phyloP scores from a whole-genome alignment of 2,888 invertebrate genomes.

The Nymphalis c-album region DNA sequence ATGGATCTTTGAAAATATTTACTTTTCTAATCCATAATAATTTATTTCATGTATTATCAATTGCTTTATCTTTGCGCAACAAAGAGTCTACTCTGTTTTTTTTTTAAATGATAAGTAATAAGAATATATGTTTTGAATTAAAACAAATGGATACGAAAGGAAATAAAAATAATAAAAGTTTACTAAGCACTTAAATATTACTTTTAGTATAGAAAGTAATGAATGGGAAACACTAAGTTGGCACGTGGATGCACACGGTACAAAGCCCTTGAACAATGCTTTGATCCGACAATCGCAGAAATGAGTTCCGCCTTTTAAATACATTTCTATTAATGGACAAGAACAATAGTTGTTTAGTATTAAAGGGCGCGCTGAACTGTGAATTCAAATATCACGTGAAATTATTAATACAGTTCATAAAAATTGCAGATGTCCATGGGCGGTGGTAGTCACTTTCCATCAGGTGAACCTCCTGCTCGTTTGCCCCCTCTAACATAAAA shows the following conservation, averaged over 20 bases:
- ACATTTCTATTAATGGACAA: conserved; percentile 2
- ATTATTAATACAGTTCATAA: background rate
- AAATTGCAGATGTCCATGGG: too few species aligned
- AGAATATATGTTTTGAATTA: too few species aligned
- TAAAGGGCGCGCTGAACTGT: background rate
- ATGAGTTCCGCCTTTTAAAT: conserved; percentile 41
- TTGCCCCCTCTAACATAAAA: too few species aligned
- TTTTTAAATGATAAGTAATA: too few species aligned
- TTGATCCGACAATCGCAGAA: conserved; percentile 60
- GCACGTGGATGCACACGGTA: conserved; percentile 22
- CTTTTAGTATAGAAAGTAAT: background rate
- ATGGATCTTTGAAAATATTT: too few species aligned
- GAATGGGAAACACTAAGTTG: conserved; percentile 13
- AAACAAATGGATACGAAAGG: background rate
- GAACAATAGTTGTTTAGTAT: background rate
- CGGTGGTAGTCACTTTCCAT: too few species aligned
- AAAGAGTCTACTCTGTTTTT: too few species aligned
- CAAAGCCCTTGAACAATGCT: conserved; percentile 33
- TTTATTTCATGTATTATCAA: too few species aligned
- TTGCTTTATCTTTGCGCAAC: too few species aligned
- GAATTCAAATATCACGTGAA: conserved; percentile 11
- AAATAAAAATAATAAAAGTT: background rate
- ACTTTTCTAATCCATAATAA: too few species aligned
- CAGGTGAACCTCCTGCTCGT: too few species aligned
- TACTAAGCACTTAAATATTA: conserved; percentile 1